phyloP scores from a whole-genome alignment of 2,888 invertebrate genomes.

The Philereme transversata region DNA sequence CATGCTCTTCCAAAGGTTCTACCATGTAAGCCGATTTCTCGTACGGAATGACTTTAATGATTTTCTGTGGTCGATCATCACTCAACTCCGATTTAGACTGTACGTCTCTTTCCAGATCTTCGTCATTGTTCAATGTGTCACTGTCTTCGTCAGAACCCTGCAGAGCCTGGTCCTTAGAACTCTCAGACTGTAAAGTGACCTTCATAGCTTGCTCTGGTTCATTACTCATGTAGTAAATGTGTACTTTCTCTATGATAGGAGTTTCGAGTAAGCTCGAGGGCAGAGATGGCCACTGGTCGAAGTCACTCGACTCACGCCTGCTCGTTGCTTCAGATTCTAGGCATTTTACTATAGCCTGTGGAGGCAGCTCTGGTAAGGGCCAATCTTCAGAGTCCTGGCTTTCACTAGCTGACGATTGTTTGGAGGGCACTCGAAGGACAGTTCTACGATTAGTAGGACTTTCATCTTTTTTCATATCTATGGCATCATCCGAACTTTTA shows the following conservation, averaged over 20 bases:
- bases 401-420: constrained; percentile 81
- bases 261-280: constrained; percentile 89
- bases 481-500: constrained; percentile 52
- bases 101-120: constrained; percentile 83
- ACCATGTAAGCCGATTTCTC: constrained; percentile 81
- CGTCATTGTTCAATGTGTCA: constrained; percentile 87
- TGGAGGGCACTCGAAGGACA: constrained; percentile 61
- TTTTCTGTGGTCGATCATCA: constrained; percentile 64
- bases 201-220: constrained; percentile 91
- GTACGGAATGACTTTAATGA: constrained; percentile 70
- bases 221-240: constrained; percentile 91
- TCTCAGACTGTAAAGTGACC: constrained; percentile 88
- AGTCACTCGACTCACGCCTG: constrained; percentile 85
- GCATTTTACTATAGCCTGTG: constrained; percentile 69
- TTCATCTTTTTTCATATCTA: constrained; percentile 58
- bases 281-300: constrained; percentile 92
- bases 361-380: constrained; percentile 89
- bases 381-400: constrained; percentile 91
- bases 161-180: constrained; percentile 84
- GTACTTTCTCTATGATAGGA: constrained; percentile 89
- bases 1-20: constrained; percentile 73
- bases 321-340: constrained; percentile 52
- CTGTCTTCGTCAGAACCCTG: constrained; percentile 88
- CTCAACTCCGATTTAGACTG: constrained; percentile 74
- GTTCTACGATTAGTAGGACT: constrained; percentile 52